Evolutionary conservation across 2,113 vertebrate genomes (phyloP), one percentile per base, ranked within the genome.

Genomic region (Dascyllus trimaculatus): DNA sequence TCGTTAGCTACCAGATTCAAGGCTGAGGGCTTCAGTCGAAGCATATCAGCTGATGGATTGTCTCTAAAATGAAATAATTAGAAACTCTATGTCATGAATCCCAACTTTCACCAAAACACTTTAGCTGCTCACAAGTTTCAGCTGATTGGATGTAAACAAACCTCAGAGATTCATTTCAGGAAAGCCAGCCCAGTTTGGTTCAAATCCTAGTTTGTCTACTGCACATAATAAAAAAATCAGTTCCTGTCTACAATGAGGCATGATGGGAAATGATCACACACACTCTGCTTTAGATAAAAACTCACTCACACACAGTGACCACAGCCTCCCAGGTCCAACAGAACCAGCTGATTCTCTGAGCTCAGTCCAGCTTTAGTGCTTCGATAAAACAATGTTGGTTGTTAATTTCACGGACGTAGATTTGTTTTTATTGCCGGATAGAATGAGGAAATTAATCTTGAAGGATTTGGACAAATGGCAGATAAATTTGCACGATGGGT

Each of bases 191-290:
- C 21, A n/a, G 77, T 70, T 79, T 60, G 18, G 5, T 72, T 81
- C 29, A 76, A 40, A 40, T 61, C 38, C 60, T 75, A 81, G 11
- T 40, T 73, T 38, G 0, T 79, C 75, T 81, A 84, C 73, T 75
- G 74, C 46, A 83, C 53, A 61, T 66, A 2, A 49, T 71, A 67
- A 72, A 43, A 64, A 68, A 73, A 40, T 49, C 57, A 24, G 19
- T 65, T 86, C 40, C 46, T 46, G 60, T 84, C 26, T 81, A 79
- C 80, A 64, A 82, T 87, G 88, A 90, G 67, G 81, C 80, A 83
- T 91, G 80, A 82, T 77, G 77, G 78, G 88, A 86, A 78, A 87
- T 88, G 72, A 68, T 68, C 57, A 11, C 66, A 58, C 69, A 66
- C 45, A 52, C 35, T n/a, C 62, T 57, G 53, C 80, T 62, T 72